Conservation (phyloP, 2,113 vertebrate genomes). For the Meriones unguiculatus region DNA sequence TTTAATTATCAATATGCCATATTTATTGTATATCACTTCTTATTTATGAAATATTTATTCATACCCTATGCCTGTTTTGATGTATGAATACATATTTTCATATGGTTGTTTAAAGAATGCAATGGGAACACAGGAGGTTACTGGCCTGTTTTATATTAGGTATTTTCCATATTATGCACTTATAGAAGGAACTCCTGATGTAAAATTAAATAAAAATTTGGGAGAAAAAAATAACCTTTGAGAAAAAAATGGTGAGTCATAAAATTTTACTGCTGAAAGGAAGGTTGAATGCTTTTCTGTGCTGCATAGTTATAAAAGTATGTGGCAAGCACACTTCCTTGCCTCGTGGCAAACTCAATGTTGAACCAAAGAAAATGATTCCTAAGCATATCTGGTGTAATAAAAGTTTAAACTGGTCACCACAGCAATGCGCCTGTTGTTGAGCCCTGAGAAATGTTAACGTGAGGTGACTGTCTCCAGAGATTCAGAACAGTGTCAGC, state of each 20-base stretch:
- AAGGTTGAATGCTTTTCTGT: not conserved
- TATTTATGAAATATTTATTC: not conserved
- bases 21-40: not conserved
- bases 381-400: not conserved
- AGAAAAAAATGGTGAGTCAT: not conserved
- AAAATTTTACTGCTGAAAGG: not conserved
- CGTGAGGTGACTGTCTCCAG: not conserved
- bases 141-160: not conserved
- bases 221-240: slow-evolving; percentile 3
- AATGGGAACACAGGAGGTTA: not conserved
- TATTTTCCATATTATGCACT: slow-evolving; percentile 7
- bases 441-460: not conserved
- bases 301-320: not conserved
- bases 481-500: not conserved
- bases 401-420: not conserved
- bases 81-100: not conserved
- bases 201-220: slow-evolving; percentile 30
- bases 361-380: not conserved
- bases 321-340: not conserved
- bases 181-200: slow-evolving; percentile 19
- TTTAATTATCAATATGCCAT: not conserved
- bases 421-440: not conserved
- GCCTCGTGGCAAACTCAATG: not conserved
- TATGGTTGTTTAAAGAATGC: not conserved
- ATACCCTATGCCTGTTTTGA: not conserved